These are phyloP conservation scores for Meta bourneti DNA, from an alignment of 2,888 invertebrate genomes.

Conservation along the genomic window DNA sequence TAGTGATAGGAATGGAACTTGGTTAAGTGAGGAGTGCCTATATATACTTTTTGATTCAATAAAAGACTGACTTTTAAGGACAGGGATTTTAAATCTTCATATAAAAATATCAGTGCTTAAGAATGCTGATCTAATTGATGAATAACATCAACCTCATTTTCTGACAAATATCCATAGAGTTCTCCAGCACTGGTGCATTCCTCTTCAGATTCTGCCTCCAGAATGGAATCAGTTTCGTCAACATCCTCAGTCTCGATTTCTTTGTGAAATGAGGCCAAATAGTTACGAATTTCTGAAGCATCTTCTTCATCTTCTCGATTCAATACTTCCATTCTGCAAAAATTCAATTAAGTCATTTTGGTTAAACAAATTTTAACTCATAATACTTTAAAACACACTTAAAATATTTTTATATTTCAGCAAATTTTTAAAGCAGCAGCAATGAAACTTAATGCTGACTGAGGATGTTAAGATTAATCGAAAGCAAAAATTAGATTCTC, in stretches of 20 bases:
- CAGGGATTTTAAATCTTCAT: no score
- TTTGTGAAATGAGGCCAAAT: conserved; percentile 90
- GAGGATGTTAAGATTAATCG: no score
- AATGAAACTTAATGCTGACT: no score
- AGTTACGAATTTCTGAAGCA: conserved; percentile 87
- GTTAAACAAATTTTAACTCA: background rate
- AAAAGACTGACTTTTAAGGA: no score
- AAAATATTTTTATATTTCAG: no score
- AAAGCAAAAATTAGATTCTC: no score
- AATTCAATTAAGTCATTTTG: background rate
- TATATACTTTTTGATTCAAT: no score
- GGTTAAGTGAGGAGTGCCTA: no score
- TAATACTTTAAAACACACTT: background rate
- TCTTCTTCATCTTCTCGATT: conserved; percentile 76
- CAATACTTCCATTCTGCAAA: conserved; percentile 56
- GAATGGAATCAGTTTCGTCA: conserved; percentile 29
- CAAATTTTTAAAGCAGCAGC: no score
- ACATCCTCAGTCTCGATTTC: conserved; percentile 84
- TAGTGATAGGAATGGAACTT: no score
- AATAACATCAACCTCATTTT: conserved; percentile 30
- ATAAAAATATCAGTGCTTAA: no score
- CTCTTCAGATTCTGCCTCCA: conserved; percentile 43
- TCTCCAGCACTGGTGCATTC: conserved; percentile 27
- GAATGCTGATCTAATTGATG: no score
- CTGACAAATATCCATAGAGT: conserved; percentile 32